phyloP scores from a whole-genome alignment of 2,113 vertebrate genomes.

The Amblyornis subalaris region DNA sequence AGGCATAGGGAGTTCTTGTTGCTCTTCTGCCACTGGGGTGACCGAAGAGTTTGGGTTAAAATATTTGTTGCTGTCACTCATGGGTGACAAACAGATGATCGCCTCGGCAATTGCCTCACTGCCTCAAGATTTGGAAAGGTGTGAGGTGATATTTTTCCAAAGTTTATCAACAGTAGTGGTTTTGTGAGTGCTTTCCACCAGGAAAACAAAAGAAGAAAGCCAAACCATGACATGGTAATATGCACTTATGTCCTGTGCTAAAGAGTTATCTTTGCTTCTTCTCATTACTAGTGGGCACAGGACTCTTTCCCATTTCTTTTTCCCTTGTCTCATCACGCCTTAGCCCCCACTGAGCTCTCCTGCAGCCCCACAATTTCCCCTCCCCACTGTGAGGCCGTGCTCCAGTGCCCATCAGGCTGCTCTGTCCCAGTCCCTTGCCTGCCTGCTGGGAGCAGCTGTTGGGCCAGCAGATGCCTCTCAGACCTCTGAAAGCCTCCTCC shows the following conservation, averaged over 20 bases:
- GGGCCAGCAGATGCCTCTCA: neutral
- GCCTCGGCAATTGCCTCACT: neutral
- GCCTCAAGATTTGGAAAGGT: neutral
- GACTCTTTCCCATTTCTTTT: neutral
- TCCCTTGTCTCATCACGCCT: neutral
- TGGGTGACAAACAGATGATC: neutral
- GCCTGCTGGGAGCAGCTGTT: neutral
- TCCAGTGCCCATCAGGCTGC: accelerated
- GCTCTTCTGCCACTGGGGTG: neutral
- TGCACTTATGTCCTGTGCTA: neutral
- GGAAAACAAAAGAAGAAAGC: neutral
- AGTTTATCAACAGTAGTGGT: neutral
- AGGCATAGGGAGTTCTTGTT: neutral
- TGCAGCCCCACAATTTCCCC: neutral
- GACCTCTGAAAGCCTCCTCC: neutral
- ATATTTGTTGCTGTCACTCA: neutral
- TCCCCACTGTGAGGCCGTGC: accelerated
- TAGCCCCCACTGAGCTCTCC: neutral
- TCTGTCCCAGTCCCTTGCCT: neutral
- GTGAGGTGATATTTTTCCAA: neutral
- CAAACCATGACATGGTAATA: neutral
- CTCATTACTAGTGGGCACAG: neutral
- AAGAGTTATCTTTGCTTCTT: neutral
- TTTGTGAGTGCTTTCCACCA: neutral
- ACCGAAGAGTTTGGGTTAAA: neutral